A percentile compares a stretch with the other conserved stretches of the same genome.
phyloP scores from a whole-genome alignment of 2,797 vertebrate species.

The Mormyrus proboscirostris region DNA sequence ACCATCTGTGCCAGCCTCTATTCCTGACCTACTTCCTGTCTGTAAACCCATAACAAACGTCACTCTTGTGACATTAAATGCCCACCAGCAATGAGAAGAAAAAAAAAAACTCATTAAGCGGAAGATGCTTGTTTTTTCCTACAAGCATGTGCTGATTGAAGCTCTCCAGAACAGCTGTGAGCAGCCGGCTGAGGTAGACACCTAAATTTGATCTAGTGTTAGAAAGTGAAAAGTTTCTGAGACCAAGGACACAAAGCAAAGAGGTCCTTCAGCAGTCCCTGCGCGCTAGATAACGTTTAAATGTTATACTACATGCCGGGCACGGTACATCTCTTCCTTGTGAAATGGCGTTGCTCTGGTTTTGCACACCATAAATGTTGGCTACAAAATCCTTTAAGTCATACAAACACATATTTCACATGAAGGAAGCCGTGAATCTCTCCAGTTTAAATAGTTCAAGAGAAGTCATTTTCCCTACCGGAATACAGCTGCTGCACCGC shows the following conservation, averaged over 20 bases:
- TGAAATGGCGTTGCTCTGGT: background rate
- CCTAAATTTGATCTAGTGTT: background rate
- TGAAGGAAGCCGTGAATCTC: background rate
- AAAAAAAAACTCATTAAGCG: background rate
- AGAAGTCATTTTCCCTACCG: background rate
- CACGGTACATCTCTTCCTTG: background rate
- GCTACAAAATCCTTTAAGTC: background rate
- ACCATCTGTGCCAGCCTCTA: background rate
- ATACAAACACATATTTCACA: background rate
- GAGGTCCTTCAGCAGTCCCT: background rate
- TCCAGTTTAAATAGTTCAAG: background rate
- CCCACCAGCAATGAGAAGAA: background rate
- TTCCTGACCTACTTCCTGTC: conserved; percentile 39
- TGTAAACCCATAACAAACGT: conserved; percentile 28
- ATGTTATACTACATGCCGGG: background rate
- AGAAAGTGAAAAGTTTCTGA: background rate
- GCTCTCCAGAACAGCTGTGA: background rate
- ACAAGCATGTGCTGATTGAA: background rate
- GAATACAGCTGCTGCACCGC: background rate
- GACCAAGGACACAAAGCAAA: background rate
- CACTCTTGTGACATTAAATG: conserved; percentile 29
- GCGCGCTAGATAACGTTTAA: background rate
- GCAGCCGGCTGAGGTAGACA: background rate
- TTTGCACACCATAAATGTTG: background rate
- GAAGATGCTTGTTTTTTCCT: background rate